Percentiles rank a stretch among this genome's conserved stretches.
Evolutionary conservation across 1,140 invertebrate species (phyloP).

Genomic region (Brachionus angularis): DNA sequence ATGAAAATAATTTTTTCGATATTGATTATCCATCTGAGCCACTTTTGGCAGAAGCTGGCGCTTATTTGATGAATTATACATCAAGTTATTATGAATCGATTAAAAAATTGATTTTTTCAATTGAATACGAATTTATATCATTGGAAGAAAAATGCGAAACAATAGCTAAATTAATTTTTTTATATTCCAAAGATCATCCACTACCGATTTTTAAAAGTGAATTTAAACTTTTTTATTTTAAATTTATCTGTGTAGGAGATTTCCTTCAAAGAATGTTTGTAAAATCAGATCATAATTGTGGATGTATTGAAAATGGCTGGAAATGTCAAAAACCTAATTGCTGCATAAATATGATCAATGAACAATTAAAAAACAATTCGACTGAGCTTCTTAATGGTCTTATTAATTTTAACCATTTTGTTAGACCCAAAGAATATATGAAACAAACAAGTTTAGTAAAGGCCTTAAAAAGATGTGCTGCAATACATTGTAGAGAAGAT

Average conservation of each 20-base stretch:
- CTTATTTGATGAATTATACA: conserved; percentile 3
- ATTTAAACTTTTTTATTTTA: too few species aligned
- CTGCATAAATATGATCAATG: background rate
- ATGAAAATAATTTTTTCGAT: background rate
- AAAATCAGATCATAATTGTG: background rate
- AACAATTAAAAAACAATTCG: conserved; percentile 6
- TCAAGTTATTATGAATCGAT: background rate
- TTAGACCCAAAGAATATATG: background rate
- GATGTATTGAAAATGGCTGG: background rate
- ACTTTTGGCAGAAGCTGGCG: conserved; percentile 5
- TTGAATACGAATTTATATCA: background rate
- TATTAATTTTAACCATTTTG: conserved; percentile 36
- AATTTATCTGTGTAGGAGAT: conserved; percentile 1
- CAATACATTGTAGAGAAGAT: background rate
- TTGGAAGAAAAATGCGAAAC: background rate
- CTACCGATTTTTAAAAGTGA: background rate
- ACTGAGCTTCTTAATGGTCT: background rate
- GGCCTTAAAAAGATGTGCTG: conserved; percentile 8
- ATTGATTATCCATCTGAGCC: conserved; percentile 33
- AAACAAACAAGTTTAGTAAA: background rate
- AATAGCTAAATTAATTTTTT: conserved; percentile 1
- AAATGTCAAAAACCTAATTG: background rate
- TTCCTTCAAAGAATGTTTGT: conserved; percentile 18
- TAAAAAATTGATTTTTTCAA: background rate
- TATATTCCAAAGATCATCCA: background rate